Conservation (phyloP, 2,113 vertebrate species). For the Motacilla alba region DNA sequence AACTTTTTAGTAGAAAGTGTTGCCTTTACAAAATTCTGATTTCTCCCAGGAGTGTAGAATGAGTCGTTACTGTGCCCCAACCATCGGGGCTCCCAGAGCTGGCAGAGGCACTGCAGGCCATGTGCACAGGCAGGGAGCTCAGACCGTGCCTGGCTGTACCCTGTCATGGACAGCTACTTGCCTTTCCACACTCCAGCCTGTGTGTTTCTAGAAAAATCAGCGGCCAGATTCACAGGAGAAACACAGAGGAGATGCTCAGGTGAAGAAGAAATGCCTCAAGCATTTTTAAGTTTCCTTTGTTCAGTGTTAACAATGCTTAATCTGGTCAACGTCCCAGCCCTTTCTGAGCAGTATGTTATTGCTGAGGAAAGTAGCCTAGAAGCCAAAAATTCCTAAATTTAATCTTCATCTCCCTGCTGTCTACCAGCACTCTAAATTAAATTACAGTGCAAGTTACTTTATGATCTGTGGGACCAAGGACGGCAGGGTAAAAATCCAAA, state of each 20-base stretch:
- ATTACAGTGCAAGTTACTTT: not conserved
- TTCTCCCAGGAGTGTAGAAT: not conserved
- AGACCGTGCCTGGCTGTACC: fast-evolving
- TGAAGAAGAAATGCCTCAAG: not conserved
- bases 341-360: not conserved
- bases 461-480: not conserved
- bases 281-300: not conserved
- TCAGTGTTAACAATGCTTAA: not conserved
- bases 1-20: not conserved
- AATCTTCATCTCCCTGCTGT: not conserved
- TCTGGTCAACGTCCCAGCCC: not conserved
- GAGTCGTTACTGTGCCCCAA: not conserved
- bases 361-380: not conserved
- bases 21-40: not conserved
- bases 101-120: not conserved
- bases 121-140: not conserved
- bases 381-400: not conserved
- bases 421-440: not conserved
- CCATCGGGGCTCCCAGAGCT: not conserved
- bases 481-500: not conserved
- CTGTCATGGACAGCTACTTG: not conserved
- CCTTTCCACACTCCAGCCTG: not conserved
- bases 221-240: not conserved
- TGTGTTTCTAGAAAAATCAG: not conserved
- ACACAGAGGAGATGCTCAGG: not conserved